Base-by-base conservation (phyloP, 2,888 invertebrate genomes). In the Calliscelio sp. region DNA sequence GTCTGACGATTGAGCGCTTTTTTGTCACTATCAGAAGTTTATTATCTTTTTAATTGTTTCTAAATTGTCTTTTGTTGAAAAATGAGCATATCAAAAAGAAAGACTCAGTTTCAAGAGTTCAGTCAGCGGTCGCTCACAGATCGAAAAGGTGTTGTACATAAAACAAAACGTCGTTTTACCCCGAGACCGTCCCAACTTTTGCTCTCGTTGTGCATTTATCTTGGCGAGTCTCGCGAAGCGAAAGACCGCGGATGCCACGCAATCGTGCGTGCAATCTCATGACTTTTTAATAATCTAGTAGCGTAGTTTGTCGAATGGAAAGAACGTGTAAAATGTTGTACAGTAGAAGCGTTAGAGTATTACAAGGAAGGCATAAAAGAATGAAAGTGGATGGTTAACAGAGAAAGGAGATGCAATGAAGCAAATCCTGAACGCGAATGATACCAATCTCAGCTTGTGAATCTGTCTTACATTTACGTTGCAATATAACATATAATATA, bases 371-470 rank as follows among this genome's bases (percentile, higher is more conserved):
- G 35, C n/a, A 61, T 32, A 7, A 32, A 10, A 44, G 14, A 71
- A 41, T 7, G 4, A 4, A 57, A 55, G 63, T 20, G 25, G 66
- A 22, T 46, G 41, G 10, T 10, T 35, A 65, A 66, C 5, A 32
- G 10, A 32, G 10, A 10, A 57, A 8, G 25, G 57, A 78, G 83
- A 65, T 46, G 68, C 71, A 86, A 25, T 24, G 51, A 44, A 59
- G 32, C 20, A 78, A 82, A 87, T 88, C 85, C 80, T 85, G 85
- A 82, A 63, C 57, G 89, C 86, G 87, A 92, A 90, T 89, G 90
- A 92, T 92, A 93, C 90, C 92, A 93, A 93, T 93, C 92, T 92
- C 92, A 93, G 90, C 91, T 92, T 92, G 90, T 91, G 93, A 92
- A 93, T 92, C 92, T 91, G 91, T 91, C 79, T 79, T 92, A 92